Base-by-base conservation (phyloP, 2,113 vertebrate genomes). In the Catagonus wagneri region DNA sequence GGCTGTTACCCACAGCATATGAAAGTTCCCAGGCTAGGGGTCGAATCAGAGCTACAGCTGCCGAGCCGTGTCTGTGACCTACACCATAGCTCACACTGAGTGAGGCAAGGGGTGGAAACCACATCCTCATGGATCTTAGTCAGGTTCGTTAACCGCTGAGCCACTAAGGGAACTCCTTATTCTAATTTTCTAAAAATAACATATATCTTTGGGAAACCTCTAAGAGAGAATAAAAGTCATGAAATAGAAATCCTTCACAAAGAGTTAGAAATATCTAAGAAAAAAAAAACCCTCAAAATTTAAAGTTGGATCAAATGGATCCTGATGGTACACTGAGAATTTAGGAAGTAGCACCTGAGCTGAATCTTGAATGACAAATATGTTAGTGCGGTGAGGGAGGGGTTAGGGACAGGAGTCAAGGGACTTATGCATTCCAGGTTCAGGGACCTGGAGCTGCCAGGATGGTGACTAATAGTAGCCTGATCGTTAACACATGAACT, bases 201-300 rank as follows among this genome's bases (percentile, higher is more conserved):
- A 65, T 61, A 84, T 85, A 56, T 74, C 78, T 90, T 92, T 78
- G n/a, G 8, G 83, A 87, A 83, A 36, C 7, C 61, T 80, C 13
- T 60, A 74, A 78, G 32, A 66, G 69, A 87, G 8, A 87, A 29
- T 78, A 74, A 10, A 95, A 81, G 22, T 68, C 36, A 36, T 87
- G 75, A 78, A 87, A 87, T 90, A 75, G 2, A 27, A 76, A 17
- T 66, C 60, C 20, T 86, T 56, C 17, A 86, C 36, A 92, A 66
- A 68, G 44, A 96, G 20, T 91, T 94, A 50, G 44, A 91, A 80
- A 34, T 75, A n/a, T 89, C 80, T 32, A 69, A 85, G 29, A 79
- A 29, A 75, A 65, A 88, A 39, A 29, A 44, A 44, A 44, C 8
- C 4, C 36, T 58, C 20, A 44, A 20, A 65, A 84, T n/a, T 7